Base-by-base conservation (phyloP, 2,797 vertebrate species). In the Crenichthys baileyi region DNA sequence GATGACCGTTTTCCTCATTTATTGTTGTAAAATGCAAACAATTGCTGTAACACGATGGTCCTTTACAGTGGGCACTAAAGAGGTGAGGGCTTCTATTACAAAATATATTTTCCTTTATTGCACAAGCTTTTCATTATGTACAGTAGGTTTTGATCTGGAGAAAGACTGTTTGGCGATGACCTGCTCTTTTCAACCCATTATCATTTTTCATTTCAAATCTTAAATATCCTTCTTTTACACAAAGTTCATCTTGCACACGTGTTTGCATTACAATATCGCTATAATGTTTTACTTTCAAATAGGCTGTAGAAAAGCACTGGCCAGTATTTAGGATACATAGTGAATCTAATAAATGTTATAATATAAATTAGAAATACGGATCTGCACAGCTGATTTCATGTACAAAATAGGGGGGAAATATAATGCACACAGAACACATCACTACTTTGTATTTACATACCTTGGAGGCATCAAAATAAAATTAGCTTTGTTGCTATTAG, bases 1-100 rank as follows among this genome's bases (percentile, higher is more conserved):
- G 84, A 88, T 87, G 89, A 91, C 90, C 83, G 20, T 82, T 89
- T 76, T 76, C 82, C 87, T 90, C 79, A 77, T 90, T 90, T 92
- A 87, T 88, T 75, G 79, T 71, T 74, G 12, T 7, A 83, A 89
- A 90, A 90, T 88, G 88, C 91, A 91, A 88, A 75, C 80, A 79
- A 85, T 87, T n/a, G 86, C 63, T 80, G 13, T 0, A 68, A 83
- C 84, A 71, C 77, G 67, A 72, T 75, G 77, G 71, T 73, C 71
- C 80, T 88, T 87, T 86, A 92, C 78, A 60, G 77, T 50, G 71
- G 46, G 76, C 71, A 74, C 77, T 80, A 46, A 83, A 83, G 74
- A 83, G 67, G 75, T 73, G 76, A 83, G 58, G 78, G 48, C 51
- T 26, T 75, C 31, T n/a, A 36, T 55, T 75, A 53, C 72, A 72